Percentiles rank a stretch among this genome's conserved stretches.
These are phyloP conservation scores for Eurypyga helias DNA, from an alignment of 2,113 vertebrate species.

Conservation along the genomic window DNA sequence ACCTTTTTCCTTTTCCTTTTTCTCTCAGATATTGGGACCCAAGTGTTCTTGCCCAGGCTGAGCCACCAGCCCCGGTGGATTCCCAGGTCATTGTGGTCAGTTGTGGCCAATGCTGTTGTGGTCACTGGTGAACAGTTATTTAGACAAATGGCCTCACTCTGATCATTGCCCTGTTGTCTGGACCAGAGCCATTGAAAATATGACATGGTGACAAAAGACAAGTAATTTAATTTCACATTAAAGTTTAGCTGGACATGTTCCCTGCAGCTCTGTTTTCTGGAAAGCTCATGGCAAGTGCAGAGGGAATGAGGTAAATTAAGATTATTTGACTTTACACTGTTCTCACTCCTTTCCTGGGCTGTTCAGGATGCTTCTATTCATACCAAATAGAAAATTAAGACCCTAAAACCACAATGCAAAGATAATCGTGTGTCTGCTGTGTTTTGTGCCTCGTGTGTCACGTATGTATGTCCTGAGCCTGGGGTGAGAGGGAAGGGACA, in stretches of 20 bases:
- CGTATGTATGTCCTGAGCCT: accelerated
- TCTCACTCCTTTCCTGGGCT: neutral
- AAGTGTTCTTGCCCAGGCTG: neutral
- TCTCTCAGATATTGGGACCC: neutral
- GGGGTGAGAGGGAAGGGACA: neutral
- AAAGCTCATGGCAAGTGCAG: neutral
- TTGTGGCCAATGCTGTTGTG: neutral
- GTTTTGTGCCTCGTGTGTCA: neutral
- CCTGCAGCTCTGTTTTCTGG: neutral
- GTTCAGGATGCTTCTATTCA: neutral
- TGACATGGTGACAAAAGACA: neutral
- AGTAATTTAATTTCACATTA: neutral
- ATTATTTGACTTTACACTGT: neutral
- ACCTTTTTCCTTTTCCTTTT: accelerated
- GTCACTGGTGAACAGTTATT: neutral
- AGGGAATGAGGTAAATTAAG: neutral
- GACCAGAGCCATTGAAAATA: neutral
- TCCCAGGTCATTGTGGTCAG: neutral
- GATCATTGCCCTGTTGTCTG: neutral
- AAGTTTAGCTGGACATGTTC: neutral
- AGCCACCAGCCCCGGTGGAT: neutral
- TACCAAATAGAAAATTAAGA: neutral
- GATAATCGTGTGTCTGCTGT: neutral
- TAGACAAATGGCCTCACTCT: neutral
- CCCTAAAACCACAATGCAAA: neutral